These are phyloP conservation scores for Coilia nasus DNA, from an alignment of 2,797 vertebrate genomes.

Conservation along the genomic window DNA sequence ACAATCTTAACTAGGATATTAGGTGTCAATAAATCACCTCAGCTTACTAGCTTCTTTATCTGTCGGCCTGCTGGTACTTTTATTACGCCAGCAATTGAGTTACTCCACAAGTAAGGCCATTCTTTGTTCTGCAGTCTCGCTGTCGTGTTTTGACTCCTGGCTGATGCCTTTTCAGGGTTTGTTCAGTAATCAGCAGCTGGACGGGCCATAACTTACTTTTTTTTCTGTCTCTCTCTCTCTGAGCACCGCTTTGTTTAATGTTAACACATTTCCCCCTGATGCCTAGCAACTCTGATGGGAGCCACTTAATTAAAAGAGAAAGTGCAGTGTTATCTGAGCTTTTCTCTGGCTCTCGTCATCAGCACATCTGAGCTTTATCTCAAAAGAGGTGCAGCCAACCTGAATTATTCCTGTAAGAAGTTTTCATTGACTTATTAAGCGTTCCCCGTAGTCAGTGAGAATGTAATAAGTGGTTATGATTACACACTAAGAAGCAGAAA, in stretches of 20 bases:
- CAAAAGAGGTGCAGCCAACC: not conserved
- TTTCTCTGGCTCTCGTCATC: not conserved
- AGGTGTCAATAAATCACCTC: conserved; percentile 2
- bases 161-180: not conserved
- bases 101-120: conserved; percentile 44
- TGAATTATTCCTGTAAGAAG: not conserved
- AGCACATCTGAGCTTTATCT: not conserved
- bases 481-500: not conserved
- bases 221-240: not conserved
- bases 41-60: not conserved
- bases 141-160: conserved; percentile 29
- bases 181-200: not conserved
- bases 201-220: not conserved
- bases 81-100: conserved; percentile 38
- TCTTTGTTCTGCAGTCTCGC: conserved; percentile 43
- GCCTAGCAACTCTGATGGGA: conserved; percentile 41
- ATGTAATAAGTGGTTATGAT: conserved; percentile 8
- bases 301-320: conserved; percentile 32
- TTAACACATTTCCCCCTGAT: conserved; percentile 23
- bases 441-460: not conserved
- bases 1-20: not conserved
- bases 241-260: conserved; percentile 36
- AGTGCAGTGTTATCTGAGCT: conserved; percentile 17
- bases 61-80: conserved; percentile 35
- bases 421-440: conserved; percentile 8